Evolutionary conservation across 37 sponge, comb jelly and placozoan species (phyloP).

Genomic region (Eunapius fragilis): DNA sequence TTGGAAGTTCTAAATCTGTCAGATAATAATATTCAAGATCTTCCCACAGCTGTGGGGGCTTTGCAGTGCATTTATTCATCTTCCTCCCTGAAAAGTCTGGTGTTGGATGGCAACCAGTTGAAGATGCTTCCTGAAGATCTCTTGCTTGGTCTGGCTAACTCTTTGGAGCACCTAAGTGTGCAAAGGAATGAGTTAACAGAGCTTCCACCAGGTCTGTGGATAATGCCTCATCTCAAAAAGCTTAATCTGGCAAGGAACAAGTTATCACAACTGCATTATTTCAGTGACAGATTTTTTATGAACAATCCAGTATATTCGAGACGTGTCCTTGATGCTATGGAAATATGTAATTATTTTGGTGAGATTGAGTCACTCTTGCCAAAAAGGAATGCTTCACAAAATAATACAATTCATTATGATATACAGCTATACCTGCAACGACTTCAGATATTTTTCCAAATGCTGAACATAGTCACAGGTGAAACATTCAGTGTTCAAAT

Average conservation of each 20-base stretch:
- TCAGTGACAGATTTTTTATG: constrained; percentile 37
- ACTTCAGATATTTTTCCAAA: constrained; percentile 29
- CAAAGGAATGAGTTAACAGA: constrained; percentile 38
- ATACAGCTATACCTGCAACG: constrained; percentile 8
- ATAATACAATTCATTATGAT: no score
- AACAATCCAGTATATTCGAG: constrained; percentile 20
- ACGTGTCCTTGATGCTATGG: not conserved
- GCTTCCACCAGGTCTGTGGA: constrained; percentile 75
- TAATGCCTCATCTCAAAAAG: constrained; percentile 50
- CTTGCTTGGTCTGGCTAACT: constrained; percentile 17
- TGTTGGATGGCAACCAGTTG: constrained; percentile 59
- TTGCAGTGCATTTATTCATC: constrained; percentile 30
- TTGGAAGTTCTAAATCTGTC: constrained; percentile 45
- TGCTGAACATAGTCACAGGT: not conserved
- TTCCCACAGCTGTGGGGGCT: constrained; percentile 29
- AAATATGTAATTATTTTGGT: not conserved
- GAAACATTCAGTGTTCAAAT: not conserved
- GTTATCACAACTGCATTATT: constrained; percentile 54
- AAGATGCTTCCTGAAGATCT: constrained; percentile 53
- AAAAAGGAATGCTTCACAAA: not conserved
- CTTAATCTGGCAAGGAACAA: constrained; percentile 52
- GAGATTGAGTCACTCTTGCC: not conserved
- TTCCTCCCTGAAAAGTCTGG: constrained; percentile 1
- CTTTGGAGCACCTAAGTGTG: constrained; percentile 52
- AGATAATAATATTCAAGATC: constrained; percentile 38